Percentiles rank a stretch among this genome's conserved stretches.
Evolutionary conservation across 2,113 vertebrate genomes (phyloP).

Genomic region (Erythrocercus mccallii): DNA sequence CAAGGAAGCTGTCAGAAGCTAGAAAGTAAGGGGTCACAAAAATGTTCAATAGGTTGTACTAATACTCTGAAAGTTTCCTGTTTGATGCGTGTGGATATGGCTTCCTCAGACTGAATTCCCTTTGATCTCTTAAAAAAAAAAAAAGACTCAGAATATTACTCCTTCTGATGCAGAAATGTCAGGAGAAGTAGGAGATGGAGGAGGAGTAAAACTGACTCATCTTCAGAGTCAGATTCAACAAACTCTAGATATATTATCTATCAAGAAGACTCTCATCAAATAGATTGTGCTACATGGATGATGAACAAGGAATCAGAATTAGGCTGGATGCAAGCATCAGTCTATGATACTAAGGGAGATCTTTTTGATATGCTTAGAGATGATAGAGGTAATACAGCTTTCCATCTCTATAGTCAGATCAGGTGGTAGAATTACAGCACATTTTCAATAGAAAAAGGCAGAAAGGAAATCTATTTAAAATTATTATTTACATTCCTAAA

Average conservation of each 20-base stretch:
- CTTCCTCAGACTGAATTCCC: neutral
- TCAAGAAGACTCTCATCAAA: neutral
- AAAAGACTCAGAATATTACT: constrained; percentile 12
- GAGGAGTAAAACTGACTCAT: constrained; percentile 59
- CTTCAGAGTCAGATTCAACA: constrained; percentile 30
- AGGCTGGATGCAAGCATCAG: neutral
- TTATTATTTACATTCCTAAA: neutral
- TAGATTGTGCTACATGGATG: neutral
- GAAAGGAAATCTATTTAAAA: neutral
- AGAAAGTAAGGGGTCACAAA: neutral
- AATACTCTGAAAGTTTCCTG: neutral
- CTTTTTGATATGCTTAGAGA: neutral
- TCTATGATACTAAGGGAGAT: neutral
- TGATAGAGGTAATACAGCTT: neutral
- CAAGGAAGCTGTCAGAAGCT: constrained; percentile 4
- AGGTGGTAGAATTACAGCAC: neutral
- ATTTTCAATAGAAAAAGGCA: neutral
- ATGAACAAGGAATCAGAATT: neutral
- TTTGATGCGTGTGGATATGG: neutral
- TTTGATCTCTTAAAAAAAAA: constrained; percentile 11
- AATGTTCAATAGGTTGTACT: neutral
- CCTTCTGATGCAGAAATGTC: constrained; percentile 37
- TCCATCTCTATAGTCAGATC: neutral
- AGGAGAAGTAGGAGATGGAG: constrained; percentile 20
- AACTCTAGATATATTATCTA: neutral